Percentiles rank a stretch among this genome's conserved stretches.
phyloP scores from a whole-genome alignment of 2,113 vertebrate genomes.

The Etia nguti region DNA sequence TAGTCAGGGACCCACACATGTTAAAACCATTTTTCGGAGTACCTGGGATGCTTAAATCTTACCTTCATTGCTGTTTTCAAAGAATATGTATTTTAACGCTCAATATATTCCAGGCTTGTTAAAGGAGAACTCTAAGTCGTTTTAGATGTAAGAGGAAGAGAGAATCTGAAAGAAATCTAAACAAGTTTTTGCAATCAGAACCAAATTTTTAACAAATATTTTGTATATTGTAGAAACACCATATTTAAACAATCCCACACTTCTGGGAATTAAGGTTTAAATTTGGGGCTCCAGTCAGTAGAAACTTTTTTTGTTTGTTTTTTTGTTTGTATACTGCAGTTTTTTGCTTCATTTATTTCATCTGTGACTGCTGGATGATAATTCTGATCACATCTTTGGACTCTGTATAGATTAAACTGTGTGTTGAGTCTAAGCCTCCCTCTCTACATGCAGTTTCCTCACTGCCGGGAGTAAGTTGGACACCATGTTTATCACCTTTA shows the following conservation, averaged over 20 bases:
- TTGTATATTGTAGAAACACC: not conserved
- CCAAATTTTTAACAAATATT: no score
- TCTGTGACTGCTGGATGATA: not conserved
- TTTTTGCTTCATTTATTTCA: not conserved
- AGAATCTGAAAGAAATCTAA: not conserved
- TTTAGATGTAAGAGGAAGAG: not conserved
- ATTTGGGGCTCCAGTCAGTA: not conserved
- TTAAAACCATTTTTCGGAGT: not conserved
- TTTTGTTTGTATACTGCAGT: not conserved
- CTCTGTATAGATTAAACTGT: not conserved
- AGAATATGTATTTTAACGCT: no score
- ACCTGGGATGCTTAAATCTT: not conserved
- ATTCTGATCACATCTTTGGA: not conserved
- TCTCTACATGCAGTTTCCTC: not conserved
- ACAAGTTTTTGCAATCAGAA: not conserved
- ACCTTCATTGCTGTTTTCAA: not conserved
- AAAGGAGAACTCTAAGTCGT: not conserved
- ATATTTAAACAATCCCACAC: not conserved
- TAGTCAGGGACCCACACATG: not conserved
- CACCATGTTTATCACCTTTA: not conserved
- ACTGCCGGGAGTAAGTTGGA: not conserved
- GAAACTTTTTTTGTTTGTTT: no score
- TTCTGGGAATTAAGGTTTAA: not conserved
- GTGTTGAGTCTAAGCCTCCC: not conserved
- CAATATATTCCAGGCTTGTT: not conserved